These are phyloP conservation scores for Oceanodroma tethys DNA, from an alignment of 2,113 vertebrate genomes.

Conservation along the genomic window DNA sequence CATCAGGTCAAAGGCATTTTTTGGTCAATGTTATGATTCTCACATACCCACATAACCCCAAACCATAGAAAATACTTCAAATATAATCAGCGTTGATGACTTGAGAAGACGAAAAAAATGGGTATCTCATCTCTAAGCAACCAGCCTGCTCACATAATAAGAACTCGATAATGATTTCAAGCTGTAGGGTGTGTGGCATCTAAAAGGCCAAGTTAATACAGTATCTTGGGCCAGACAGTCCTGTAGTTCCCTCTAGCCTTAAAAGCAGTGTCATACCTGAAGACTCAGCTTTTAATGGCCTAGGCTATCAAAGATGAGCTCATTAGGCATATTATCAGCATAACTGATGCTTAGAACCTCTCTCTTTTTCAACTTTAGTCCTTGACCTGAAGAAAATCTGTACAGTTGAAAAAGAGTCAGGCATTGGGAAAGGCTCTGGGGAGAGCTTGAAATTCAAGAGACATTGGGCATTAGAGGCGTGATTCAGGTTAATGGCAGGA, in stretches of 20 bases:
- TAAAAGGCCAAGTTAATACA: not conserved
- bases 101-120: not conserved
- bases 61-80: not conserved
- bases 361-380: not conserved
- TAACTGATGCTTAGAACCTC: not conserved
- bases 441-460: not conserved
- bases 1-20: not conserved
- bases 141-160: not conserved
- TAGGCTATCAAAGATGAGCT: not conserved
- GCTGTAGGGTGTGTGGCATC: not conserved
- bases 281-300: not conserved
- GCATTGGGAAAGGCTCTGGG: not conserved
- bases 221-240: not conserved
- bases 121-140: not conserved
- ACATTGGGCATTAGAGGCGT: not conserved
- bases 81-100: not conserved
- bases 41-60: not conserved
- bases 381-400: not conserved
- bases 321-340: not conserved
- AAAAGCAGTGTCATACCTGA: not conserved
- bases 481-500: not conserved
- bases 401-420: not conserved
- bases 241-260: not conserved
- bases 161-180: not conserved
- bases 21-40: not conserved